phyloP scores from a whole-genome alignment of 2,888 invertebrate species.

The Lasioglossum malachurum region DNA sequence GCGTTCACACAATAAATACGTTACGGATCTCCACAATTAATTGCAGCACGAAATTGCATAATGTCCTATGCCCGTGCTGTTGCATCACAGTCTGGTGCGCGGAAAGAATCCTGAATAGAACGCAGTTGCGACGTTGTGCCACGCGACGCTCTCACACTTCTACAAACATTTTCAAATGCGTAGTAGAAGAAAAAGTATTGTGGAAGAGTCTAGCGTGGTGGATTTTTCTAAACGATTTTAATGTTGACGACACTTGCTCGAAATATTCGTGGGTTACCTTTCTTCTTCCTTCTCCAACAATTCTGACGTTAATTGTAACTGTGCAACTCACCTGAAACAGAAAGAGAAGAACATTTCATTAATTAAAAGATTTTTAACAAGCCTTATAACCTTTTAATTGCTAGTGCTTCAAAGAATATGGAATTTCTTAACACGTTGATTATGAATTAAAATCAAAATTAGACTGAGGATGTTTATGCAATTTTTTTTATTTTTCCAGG shows the following conservation, averaged over 20 bases:
- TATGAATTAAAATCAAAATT: no score
- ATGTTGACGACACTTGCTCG: background rate
- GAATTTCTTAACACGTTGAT: no score
- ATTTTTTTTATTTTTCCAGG: no score
- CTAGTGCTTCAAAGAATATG: no score
- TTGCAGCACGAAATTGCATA: slow-evolving; percentile 49
- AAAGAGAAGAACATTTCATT: background rate
- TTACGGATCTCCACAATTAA: slow-evolving; percentile 44
- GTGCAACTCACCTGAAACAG: slow-evolving; percentile 42
- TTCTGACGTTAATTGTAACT: fast-evolving
- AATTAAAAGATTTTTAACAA: background rate
- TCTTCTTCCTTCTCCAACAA: background rate
- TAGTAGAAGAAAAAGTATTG: background rate
- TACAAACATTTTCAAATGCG: background rate
- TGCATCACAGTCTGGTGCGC: slow-evolving; percentile 51
- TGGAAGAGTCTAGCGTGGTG: background rate
- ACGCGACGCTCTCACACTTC: background rate
- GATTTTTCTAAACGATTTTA: background rate
- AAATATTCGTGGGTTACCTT: background rate
- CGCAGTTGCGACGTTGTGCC: slow-evolving; percentile 7
- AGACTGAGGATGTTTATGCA: no score
- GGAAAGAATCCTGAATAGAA: slow-evolving; percentile 41
- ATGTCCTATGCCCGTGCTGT: slow-evolving; percentile 26
- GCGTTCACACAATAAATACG: slow-evolving; percentile 12
- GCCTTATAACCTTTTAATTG: no score